These are phyloP conservation scores for Meles meles DNA, from an alignment of 2,113 vertebrate species.

Conservation along the genomic window DNA sequence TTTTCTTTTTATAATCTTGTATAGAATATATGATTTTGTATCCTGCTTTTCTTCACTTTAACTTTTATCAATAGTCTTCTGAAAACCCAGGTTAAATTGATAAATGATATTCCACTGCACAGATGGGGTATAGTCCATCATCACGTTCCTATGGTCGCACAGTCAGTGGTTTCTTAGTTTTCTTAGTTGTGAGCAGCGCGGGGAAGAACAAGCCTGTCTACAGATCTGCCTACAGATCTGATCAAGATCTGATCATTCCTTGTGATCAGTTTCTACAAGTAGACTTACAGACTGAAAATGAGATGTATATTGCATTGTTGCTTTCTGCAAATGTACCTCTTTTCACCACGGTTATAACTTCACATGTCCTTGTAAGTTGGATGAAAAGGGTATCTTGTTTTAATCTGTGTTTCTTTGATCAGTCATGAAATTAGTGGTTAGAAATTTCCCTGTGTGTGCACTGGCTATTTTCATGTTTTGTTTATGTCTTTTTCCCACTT, in stretches of 20 bases:
- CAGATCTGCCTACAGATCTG: background rate
- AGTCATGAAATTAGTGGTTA: background rate
- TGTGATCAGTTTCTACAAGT: background rate
- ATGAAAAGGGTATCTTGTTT: background rate
- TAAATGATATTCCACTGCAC: background rate
- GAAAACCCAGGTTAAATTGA: background rate
- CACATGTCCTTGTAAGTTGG: background rate
- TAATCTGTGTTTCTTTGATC: background rate
- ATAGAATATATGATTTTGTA: background rate
- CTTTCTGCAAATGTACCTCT: background rate
- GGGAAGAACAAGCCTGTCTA: background rate
- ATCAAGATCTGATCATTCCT: background rate
- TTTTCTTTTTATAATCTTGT: background rate
- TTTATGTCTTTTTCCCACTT: background rate
- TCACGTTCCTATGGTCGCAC: background rate
- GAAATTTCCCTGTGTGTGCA: too few relatives aligned
- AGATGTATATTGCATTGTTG: background rate
- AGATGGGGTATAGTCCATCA: too few relatives aligned
- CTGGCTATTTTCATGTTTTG: fast-evolving
- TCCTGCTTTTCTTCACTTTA: background rate
- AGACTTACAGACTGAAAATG: background rate
- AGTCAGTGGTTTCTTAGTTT: background rate
- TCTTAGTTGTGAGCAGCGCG: background rate
- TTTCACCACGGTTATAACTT: background rate
- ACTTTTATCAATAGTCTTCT: background rate